Percentiles rank a stretch among this genome's conserved stretches.
Evolutionary conservation across 2,113 vertebrate genomes (phyloP).

Genomic region (Aspiorhynchus laticeps): DNA sequence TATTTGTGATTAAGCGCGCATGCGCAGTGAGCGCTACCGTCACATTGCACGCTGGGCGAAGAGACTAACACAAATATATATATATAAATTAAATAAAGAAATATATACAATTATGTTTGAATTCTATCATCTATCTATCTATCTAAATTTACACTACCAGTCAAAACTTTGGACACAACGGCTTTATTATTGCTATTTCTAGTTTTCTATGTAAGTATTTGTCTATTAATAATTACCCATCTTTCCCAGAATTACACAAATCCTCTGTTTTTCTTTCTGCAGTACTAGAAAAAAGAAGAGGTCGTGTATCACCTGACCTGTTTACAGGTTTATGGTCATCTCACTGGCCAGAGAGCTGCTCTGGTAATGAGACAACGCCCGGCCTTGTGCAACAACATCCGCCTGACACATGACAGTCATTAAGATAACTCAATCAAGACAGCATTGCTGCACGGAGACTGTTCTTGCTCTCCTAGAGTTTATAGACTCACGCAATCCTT

Average conservation of each 20-base stretch:
- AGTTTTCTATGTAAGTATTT: not conserved
- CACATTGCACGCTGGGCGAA: conserved; percentile 6
- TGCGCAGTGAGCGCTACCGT: conserved; percentile 34
- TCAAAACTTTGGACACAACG: not conserved
- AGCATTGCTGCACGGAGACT: not conserved
- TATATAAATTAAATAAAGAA: not conserved
- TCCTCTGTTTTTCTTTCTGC: not conserved
- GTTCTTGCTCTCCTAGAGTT: not conserved
- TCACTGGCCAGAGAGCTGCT: not conserved
- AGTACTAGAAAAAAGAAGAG: not conserved
- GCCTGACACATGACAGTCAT: conserved; percentile 19
- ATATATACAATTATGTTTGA: not conserved
- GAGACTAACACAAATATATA: not conserved
- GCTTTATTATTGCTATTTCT: not conserved
- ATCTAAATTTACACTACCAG: not conserved
- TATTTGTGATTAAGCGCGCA: conserved; percentile 46
- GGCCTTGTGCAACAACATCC: conserved; percentile 10
- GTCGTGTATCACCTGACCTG: not conserved
- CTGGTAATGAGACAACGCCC: conserved; percentile 1
- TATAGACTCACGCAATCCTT: not conserved
- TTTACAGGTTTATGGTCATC: not conserved
- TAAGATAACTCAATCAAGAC: conserved; percentile 25
- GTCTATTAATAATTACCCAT: not conserved
- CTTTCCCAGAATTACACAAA: too few species aligned
- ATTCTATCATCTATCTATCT: not conserved